Conservation (phyloP, 2,113 vertebrate genomes). For the Salvator merianae region DNA sequence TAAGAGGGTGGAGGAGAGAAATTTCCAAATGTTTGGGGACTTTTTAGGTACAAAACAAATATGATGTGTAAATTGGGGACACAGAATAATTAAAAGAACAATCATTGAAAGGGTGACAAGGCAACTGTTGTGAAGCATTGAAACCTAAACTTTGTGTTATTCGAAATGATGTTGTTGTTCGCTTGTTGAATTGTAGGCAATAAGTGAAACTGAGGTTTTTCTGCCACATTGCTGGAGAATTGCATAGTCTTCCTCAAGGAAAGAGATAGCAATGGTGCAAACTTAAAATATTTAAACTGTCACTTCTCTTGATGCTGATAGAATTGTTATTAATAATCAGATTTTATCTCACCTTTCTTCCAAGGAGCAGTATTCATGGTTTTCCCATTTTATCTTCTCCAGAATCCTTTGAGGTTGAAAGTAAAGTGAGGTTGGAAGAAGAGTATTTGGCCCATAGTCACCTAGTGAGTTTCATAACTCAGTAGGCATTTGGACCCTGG, state of each 20-base stretch:
- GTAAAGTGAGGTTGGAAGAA: background rate
- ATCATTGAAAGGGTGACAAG: background rate
- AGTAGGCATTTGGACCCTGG: background rate
- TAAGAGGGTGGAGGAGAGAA: background rate
- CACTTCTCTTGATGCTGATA: background rate
- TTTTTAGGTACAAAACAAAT: background rate
- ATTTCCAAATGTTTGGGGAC: background rate
- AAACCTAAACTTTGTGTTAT: background rate
- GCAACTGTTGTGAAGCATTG: background rate
- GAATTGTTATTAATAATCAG: background rate
- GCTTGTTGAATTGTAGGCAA: background rate
- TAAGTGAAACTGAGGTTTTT: background rate
- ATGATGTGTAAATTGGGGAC: background rate
- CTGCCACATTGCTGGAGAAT: background rate
- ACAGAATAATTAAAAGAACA: background rate
- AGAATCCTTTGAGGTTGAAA: background rate
- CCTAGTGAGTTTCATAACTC: background rate
- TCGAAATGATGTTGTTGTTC: background rate
- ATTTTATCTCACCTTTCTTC: background rate
- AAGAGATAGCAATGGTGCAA: background rate
- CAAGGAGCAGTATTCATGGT: background rate
- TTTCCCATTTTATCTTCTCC: background rate
- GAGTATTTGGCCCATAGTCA: background rate
- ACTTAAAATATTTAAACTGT: background rate
- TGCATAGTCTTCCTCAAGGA: background rate